Evolutionary conservation across 2,113 vertebrate genomes (phyloP), one percentile per base, ranked within the genome.

Genomic region (Tragelaphus scriptus): DNA sequence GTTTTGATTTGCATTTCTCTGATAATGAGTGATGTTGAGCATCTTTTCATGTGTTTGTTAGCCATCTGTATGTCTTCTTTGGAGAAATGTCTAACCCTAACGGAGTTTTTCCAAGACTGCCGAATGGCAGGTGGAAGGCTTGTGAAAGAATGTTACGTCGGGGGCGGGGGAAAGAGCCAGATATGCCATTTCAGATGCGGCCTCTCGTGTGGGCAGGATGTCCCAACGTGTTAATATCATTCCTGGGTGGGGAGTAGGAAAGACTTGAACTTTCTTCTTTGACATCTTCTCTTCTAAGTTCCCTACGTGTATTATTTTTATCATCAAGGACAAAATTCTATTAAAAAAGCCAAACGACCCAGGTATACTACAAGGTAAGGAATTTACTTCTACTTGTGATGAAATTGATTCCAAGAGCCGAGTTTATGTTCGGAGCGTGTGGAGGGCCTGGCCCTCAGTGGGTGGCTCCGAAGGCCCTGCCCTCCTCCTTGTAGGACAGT

Each of bases 141-240:
- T 7, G 1, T 4, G 25, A 86, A 92, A 49, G 84, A 40, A 90
- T 0, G 36, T 1, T 23, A 12, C 15, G 7, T 36, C 7, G 82
- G 0, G 9, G 32, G 17, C 23, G 13, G 0, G 15, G 2, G 7
- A 53, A 61, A 23, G 7, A 71, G 89, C 58, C 63, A 25, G 49
- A 14, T 1, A 1, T 1, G 14, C 79, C 40, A 26, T 16, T 71
- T 63, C 21, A 16, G 17, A 36, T 2, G 55, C 0, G 0, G 65
- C 12, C 11, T 6, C 4, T 25, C 13, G 16, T 3, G 4, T 0
- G 4, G 47, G 79, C 15, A 1, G 51, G 11, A 21, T 0, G 2
- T 15, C 12, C 59, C 44, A 1, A 9, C 0, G 0, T 23, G 51
- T 30, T 28, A 3, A 19, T 1, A 8, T 0, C 26, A 55, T 3